Percentiles rank a stretch among this genome's conserved stretches.
phyloP scores from a whole-genome alignment of 2,797 vertebrate species.

The Syngnathus rostellatus region DNA sequence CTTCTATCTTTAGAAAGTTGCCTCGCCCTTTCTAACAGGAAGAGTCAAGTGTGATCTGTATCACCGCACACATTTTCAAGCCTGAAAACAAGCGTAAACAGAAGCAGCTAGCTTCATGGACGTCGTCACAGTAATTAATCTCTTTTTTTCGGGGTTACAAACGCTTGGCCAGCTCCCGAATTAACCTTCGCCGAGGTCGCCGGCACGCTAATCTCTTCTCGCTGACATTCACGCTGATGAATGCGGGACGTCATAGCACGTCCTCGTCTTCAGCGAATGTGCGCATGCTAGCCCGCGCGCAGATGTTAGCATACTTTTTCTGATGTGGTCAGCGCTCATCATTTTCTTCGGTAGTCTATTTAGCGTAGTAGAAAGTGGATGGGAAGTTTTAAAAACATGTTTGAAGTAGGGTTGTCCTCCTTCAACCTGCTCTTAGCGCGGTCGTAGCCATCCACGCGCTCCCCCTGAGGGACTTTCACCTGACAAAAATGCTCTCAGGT shows the following conservation, averaged over 20 bases:
- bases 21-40: no score
- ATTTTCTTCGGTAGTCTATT: not conserved
- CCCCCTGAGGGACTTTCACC: constrained; percentile 42
- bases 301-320: no score
- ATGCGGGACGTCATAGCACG: constrained; percentile 33
- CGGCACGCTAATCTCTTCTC: constrained; percentile 45
- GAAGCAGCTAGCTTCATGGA: constrained; percentile 6
- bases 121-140: constrained; percentile 45
- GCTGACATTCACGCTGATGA: constrained; percentile 45
- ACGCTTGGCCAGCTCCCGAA: constrained; percentile 35
- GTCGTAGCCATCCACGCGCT: constrained; percentile 28
- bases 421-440: constrained; percentile 32
- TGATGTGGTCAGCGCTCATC: not conserved
- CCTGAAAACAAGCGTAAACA: constrained; percentile 17
- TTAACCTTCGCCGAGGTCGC: constrained; percentile 47
- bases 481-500: constrained; percentile 47
- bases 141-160: constrained; percentile 39
- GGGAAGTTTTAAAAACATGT: not conserved
- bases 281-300: no score
- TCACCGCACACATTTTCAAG: not conserved
- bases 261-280: constrained; percentile 3
- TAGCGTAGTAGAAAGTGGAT: not conserved
- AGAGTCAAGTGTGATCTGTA: not conserved
- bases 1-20: no score
- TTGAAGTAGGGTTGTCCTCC: constrained; percentile 3